A percentile compares a stretch with the other conserved stretches of the same genome.
Conservation (phyloP, 2,113 vertebrate genomes). For the Terrapene triunguis region DNA sequence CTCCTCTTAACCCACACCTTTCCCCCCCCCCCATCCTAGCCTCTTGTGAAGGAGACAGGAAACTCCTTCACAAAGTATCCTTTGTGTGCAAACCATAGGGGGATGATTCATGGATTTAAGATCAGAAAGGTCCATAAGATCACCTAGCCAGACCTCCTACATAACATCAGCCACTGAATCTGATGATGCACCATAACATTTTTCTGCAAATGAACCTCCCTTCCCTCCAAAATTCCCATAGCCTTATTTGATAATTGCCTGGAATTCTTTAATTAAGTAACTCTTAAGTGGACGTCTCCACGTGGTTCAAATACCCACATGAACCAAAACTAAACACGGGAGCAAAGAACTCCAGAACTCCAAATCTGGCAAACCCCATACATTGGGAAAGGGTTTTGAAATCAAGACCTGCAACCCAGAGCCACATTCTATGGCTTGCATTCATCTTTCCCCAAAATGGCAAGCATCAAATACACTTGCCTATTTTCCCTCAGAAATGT, state of each 20-base stretch:
- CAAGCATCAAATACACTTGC: neutral
- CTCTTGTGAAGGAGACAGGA: neutral
- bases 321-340: neutral
- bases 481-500: neutral
- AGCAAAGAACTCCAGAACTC: neutral
- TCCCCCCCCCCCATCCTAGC: neutral
- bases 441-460: neutral
- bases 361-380: neutral
- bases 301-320: neutral
- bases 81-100: neutral
- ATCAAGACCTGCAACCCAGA: neutral
- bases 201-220: neutral
- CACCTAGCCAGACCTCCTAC: neutral
- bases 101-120: neutral
- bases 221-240: neutral
- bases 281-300: neutral
- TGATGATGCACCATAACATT: neutral
- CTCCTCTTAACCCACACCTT: too few relatives aligned
- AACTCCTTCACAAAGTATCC: neutral
- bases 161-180: neutral
- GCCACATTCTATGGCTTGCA: neutral
- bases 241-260: rapidly evolving
- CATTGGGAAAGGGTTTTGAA: rapidly evolving
- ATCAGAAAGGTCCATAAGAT: neutral
- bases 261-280: neutral